These are phyloP conservation scores for Ferrisia virgata DNA, from an alignment of 2,888 invertebrate species.

Conservation along the genomic window DNA sequence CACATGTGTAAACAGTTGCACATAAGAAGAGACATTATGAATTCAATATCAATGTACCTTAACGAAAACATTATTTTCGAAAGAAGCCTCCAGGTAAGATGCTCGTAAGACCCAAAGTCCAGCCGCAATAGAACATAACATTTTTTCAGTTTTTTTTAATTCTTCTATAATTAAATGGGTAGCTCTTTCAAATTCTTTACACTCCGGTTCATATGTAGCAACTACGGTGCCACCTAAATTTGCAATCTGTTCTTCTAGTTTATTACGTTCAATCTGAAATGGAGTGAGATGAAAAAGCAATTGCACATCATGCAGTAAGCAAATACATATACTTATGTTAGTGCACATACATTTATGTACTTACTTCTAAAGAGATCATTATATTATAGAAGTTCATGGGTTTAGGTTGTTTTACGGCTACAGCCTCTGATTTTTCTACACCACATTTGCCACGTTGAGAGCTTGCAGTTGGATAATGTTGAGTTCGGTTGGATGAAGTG, in stretches of 20 bases:
- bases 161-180: slow-evolving; percentile 77
- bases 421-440: neutral
- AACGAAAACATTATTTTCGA: neutral
- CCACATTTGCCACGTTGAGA: neutral
- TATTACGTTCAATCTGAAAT: neutral
- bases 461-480: neutral
- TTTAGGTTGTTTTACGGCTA: neutral
- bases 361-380: slow-evolving; percentile 27
- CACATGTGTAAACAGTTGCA: neutral
- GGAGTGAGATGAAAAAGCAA: neutral
- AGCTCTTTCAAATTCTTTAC: slow-evolving; percentile 61
- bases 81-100: slow-evolving; percentile 63
- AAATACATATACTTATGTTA: neutral
- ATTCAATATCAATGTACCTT: neutral
- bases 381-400: neutral
- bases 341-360: too few species aligned
- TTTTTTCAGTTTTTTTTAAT: slow-evolving; percentile 80
- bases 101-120: slow-evolving; percentile 88
- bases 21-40: neutral
- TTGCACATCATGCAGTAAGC: neutral
- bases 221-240: slow-evolving; percentile 66
- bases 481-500: neutral
- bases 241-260: slow-evolving; percentile 55
- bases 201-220: slow-evolving; percentile 52
- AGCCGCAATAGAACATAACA: slow-evolving; percentile 78